Conservation (phyloP, 2,888 invertebrate genomes). For the Chaetogeoica ovagalla region DNA sequence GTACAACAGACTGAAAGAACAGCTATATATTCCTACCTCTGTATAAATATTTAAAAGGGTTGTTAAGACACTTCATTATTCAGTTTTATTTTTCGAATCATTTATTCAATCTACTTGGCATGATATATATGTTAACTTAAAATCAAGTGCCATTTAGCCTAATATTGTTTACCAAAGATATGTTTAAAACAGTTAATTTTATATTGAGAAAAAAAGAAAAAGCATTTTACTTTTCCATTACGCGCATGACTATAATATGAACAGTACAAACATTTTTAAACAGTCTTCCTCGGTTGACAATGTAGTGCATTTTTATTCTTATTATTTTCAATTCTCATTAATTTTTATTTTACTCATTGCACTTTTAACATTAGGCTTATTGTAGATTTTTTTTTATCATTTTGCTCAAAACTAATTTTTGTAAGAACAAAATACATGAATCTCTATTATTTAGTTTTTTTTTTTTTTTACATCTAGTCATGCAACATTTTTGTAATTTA, state of each 20-base stretch:
- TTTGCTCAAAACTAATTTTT: slow-evolving; percentile 52
- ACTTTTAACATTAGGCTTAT: slow-evolving; percentile 49
- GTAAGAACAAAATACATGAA: slow-evolving; percentile 44
- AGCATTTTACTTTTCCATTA: slow-evolving; percentile 21
- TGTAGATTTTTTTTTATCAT: slow-evolving; percentile 31
- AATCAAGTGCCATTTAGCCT: slow-evolving; percentile 37
- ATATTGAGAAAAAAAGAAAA: slow-evolving; percentile 24
- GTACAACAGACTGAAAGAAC: slow-evolving; percentile 50
- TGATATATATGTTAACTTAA: slow-evolving; percentile 20
- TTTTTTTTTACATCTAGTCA: slow-evolving; percentile 47
- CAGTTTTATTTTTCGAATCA: slow-evolving; percentile 31
- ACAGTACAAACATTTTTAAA: slow-evolving; percentile 43
- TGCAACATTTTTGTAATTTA: slow-evolving; percentile 47
- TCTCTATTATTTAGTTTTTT: slow-evolving; percentile 39
- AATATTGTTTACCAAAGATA: slow-evolving; percentile 52
- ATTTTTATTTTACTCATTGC: slow-evolving; percentile 41
- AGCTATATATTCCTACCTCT: slow-evolving; percentile 47
- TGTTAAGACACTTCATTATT: slow-evolving; percentile 44
- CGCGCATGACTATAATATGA: slow-evolving; percentile 38
- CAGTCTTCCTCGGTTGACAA: slow-evolving; percentile 44
- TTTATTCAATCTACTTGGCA: slow-evolving; percentile 42
- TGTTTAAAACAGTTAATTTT: slow-evolving; percentile 44
- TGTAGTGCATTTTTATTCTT: slow-evolving; percentile 30
- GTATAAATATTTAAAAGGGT: slow-evolving; percentile 46
- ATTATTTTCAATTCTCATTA: slow-evolving; percentile 13